phyloP scores from a whole-genome alignment of 2,888 invertebrate genomes.

The Zhengitettix transpicula region DNA sequence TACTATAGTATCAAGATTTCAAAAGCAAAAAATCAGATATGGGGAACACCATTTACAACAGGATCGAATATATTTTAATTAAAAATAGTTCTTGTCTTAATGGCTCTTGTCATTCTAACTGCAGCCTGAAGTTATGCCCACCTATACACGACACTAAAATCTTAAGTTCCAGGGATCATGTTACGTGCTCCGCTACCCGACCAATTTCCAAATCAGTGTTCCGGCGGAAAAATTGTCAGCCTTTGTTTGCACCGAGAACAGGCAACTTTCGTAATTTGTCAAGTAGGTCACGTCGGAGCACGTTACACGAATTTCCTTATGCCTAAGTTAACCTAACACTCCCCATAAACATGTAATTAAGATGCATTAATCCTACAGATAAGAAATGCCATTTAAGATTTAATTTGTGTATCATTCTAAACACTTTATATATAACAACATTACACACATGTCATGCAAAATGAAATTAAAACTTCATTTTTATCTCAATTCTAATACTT shows the following conservation, averaged over 20 bases:
- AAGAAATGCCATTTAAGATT: background rate
- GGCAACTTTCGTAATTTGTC: too few relatives aligned
- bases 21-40: background rate
- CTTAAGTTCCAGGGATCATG: background rate
- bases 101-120: background rate
- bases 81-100: background rate
- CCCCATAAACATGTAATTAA: background rate
- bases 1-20: background rate
- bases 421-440: background rate
- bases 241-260: too few relatives aligned
- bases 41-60: background rate
- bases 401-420: background rate
- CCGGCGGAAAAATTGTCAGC: too few relatives aligned
- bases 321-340: background rate
- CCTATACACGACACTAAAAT: background rate
- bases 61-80: background rate
- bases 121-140: background rate
- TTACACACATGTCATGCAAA: background rate
- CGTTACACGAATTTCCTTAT: background rate
- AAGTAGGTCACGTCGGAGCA: background rate
- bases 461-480: background rate
- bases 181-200: background rate
- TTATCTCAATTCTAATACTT: background rate
- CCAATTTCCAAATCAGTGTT: too few relatives aligned
- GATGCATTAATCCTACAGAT: background rate